A percentile compares a stretch with the other conserved stretches of the same genome.
Conservation (phyloP, 2,888 invertebrate genomes). For the Linnaemya vulpina region DNA sequence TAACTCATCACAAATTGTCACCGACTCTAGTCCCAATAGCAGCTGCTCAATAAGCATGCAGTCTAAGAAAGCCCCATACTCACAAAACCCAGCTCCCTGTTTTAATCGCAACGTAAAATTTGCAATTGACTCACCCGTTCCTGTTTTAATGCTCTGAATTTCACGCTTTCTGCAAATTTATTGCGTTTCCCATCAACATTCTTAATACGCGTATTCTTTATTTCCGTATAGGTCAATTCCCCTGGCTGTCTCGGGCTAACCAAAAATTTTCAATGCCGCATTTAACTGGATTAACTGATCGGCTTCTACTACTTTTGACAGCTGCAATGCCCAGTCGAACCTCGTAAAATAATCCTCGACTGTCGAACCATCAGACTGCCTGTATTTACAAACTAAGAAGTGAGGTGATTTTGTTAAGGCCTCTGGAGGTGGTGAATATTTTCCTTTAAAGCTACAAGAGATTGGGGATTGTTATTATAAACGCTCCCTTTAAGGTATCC, state of each 20-base stretch:
- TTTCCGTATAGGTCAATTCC: conserved; percentile 16
- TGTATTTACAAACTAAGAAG: conserved; percentile 10
- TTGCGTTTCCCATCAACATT: no score
- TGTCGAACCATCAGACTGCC: conserved; percentile 1
- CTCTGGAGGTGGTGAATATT: neutral
- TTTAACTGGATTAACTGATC: neutral
- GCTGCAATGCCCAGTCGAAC: conserved; percentile 8
- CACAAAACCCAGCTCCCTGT: no score
- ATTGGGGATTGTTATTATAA: no score
- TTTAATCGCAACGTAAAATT: conserved; percentile 50
- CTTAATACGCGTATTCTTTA: neutral
- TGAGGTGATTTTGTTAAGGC: neutral
- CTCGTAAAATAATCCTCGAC: conserved; percentile 14
- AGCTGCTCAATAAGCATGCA: no score
- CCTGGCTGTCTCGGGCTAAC: no score
- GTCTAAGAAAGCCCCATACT: no score
- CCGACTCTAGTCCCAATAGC: no score
- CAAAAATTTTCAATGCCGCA: conserved; percentile 5
- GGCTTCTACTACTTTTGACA: neutral
- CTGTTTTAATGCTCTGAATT: conserved; percentile 31
- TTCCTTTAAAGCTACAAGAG: no score
- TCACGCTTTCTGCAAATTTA: no score
- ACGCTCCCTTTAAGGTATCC: no score
- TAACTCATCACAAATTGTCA: no score
- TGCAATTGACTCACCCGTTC: conserved; percentile 22